phyloP scores from a whole-genome alignment of 2,888 invertebrate species.

The Lathronympha strigana region DNA sequence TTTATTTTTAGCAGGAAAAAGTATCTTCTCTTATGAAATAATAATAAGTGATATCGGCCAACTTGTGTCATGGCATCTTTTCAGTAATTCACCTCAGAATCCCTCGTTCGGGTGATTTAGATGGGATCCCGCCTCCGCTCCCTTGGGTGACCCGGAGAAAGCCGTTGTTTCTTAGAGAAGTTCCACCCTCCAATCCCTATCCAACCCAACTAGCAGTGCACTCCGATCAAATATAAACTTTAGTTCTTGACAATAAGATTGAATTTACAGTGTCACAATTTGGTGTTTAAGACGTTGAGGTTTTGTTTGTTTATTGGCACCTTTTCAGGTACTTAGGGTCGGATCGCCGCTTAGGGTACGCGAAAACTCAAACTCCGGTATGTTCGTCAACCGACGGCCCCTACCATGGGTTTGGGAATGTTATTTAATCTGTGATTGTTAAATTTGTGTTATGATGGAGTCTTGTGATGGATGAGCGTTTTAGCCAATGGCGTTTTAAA shows the following conservation, averaged over 20 bases:
- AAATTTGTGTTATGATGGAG: background rate
- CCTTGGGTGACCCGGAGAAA: slow-evolving; percentile 76
- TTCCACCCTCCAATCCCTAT: slow-evolving; percentile 54
- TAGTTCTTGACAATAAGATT: slow-evolving; percentile 45
- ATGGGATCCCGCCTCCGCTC: slow-evolving; percentile 69
- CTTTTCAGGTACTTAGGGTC: slow-evolving; percentile 79
- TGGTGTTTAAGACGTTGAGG: slow-evolving; percentile 52
- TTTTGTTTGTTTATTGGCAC: slow-evolving; percentile 71
- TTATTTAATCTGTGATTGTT: slow-evolving; percentile 14
- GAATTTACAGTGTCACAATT: slow-evolving; percentile 41
- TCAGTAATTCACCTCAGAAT: slow-evolving; percentile 75
- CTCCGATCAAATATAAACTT: slow-evolving; percentile 43
- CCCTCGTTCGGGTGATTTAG: slow-evolving; percentile 77
- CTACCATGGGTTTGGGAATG: slow-evolving; percentile 50
- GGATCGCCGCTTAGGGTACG: slow-evolving; percentile 68
- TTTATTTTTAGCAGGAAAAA: slow-evolving; percentile 6
- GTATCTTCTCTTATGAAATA: slow-evolving; percentile 28
- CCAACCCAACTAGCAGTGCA: slow-evolving; percentile 47
- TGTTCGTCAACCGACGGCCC: slow-evolving; percentile 61
- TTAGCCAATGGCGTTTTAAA: background rate
- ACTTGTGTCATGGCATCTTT: slow-evolving; percentile 67
- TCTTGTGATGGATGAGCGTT: background rate
- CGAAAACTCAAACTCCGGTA: slow-evolving; percentile 61
- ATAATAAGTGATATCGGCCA: slow-evolving; percentile 55
- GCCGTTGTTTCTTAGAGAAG: slow-evolving; percentile 78